These are phyloP conservation scores for Cataglyphis livida DNA, from an alignment of 2,888 invertebrate genomes.

Conservation along the genomic window DNA sequence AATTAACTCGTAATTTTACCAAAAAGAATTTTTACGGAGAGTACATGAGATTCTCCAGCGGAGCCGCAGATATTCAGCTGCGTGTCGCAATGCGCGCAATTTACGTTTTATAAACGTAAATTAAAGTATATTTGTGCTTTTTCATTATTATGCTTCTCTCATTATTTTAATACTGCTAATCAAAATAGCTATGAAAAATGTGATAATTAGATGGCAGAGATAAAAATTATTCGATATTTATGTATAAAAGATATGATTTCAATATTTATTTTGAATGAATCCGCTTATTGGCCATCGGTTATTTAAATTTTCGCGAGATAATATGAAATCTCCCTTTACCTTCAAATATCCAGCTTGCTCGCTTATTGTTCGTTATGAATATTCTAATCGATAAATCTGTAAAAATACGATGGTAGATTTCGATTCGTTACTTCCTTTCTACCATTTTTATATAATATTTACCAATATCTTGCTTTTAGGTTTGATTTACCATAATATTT, in stretches of 20 bases:
- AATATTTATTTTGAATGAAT: conserved; percentile 41
- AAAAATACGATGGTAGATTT: conserved; percentile 8
- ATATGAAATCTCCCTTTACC: conserved; percentile 17
- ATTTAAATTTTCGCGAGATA: conserved; percentile 40
- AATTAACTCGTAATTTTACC: conserved; percentile 56
- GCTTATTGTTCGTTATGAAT: conserved; percentile 29
- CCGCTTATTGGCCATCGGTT: conserved; percentile 40
- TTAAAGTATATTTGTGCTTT: neutral
- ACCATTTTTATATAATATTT: neutral
- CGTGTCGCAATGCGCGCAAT: neutral
- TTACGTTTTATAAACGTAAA: neutral
- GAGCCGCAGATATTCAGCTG: neutral
- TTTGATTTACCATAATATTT: neutral
- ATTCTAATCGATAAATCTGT: conserved; percentile 34
- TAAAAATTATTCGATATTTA: conserved; percentile 43
- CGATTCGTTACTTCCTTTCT: neutral
- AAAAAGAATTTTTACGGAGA: neutral
- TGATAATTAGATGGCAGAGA: conserved; percentile 11
- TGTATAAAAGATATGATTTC: conserved; percentile 13
- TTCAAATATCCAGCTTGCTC: conserved; percentile 18
- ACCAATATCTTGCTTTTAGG: neutral
- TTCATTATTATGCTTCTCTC: neutral
- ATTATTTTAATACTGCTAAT: conserved; percentile 18
- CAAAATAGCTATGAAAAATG: neutral
- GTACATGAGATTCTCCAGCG: neutral